Base-by-base conservation (phyloP, 53 echinoderm and acorn worm genomes). In the Pentamera pediparva region DNA sequence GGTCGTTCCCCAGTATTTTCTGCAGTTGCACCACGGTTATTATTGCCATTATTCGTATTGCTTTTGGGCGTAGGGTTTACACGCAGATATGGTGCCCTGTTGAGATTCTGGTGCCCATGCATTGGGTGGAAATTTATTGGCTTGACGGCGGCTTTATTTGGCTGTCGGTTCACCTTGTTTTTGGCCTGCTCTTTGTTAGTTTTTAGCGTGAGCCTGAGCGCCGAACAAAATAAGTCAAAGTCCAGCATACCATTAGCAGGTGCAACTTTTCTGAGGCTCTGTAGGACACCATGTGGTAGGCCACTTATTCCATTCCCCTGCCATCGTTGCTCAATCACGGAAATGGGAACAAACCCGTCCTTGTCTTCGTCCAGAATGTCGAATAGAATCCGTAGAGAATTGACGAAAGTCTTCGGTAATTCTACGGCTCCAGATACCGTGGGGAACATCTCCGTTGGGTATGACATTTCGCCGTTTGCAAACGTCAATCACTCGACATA, bases 311-410 rank as follows among this genome's bases (percentile, higher is more conserved):
- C 80, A 20, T 88, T 80, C 15, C 82, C 92, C 31, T 87, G 82
- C 90, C 95, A 95, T 41, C 95, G 71, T 50, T 72, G 76, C 77
- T 91, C 85, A 47, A 95, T 95, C 53, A 90, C 91, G 6, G 52
- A 35, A 35, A 91, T 78, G 17, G 80, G 82, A 2, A 95, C 91
- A 21, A 82, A 59, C 5, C 90, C 91, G 69, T 87, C 83, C 10
- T 70, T 82, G 61, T 95, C 88, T 49, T 95, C 95, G 67, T 95
- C 95, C 43, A 95, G 75, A 85, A 95, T 95, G 20, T 95, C 95
- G 59, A 95, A 95, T 18, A 95, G 62, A 59, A 95, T 85, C 81
- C 83, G 78, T 58, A 95, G 57, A n/a, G 95, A 95, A 26, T 85
- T 83, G 32, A 95, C 91, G 55, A 95, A 91, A 29, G 87, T 83